A percentile compares a stretch with the other conserved stretches of the same genome.
Evolutionary conservation across 1,140 invertebrate species (phyloP).

Genomic region (Oedothorax gibbosus): DNA sequence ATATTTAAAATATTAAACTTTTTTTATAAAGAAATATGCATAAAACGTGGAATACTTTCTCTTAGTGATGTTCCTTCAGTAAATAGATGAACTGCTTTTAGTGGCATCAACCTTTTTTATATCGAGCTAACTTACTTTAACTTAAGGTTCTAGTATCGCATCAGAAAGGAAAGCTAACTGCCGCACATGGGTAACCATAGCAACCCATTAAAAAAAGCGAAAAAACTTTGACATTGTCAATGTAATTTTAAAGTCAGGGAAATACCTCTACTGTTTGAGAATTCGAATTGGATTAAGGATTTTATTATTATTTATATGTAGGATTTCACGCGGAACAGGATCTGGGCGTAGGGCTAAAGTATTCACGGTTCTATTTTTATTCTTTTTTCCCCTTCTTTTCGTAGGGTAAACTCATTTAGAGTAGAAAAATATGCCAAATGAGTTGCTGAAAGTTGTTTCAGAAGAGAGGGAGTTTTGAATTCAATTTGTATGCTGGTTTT

Average conservation of each 20-base stretch:
- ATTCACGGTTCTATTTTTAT: conserved; percentile 2
- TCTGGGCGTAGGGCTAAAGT: not conserved
- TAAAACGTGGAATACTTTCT: no score
- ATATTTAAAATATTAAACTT: no score
- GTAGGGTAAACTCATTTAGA: conserved; percentile 9
- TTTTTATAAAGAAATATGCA: no score
- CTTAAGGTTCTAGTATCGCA: no score
- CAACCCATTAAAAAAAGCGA: conserved; percentile 3
- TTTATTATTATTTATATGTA: conserved; percentile 19
- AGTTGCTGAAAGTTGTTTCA: conserved; percentile 35
- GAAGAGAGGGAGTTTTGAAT: conserved; percentile 19
- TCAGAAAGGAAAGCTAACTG: no score
- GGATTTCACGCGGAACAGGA: conserved; percentile 12
- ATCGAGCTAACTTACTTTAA: no score
- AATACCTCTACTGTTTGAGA: conserved; percentile 10
- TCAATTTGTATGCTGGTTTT: conserved; percentile 35
- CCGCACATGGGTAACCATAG: not conserved
- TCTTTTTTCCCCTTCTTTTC: conserved; percentile 3
- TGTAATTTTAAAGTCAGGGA: conserved; percentile 26
- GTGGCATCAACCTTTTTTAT: no score
- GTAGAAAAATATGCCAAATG: conserved; percentile 1
- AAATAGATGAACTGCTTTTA: no score
- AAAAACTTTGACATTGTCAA: conserved; percentile 27
- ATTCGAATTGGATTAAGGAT: conserved; percentile 33
- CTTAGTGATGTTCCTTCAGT: no score